Evolutionary conservation across 2,797 vertebrate species (phyloP), one percentile per base, ranked within the genome.

Genomic region (Acrocephalus scirpaceus): DNA sequence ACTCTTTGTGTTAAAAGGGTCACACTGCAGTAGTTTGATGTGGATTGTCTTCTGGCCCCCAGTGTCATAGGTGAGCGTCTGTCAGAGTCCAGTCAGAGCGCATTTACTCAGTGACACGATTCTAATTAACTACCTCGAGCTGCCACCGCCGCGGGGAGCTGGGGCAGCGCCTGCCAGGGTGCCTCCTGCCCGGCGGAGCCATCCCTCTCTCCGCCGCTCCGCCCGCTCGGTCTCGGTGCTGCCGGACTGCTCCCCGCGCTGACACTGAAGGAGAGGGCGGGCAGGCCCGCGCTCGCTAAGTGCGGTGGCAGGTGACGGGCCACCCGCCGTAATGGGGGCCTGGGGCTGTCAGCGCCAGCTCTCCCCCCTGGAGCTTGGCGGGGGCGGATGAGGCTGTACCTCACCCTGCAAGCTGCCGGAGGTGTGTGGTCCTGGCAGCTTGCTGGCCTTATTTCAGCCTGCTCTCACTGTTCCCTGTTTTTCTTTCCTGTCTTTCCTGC

Each of bases 41-140:
- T 98, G 98, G 98, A 99, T 99, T 99, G 98, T 99, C 98, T 98
- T 97, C 96, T 97, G 98, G 98, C 98, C 98, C 98, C 98, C 82
- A 50, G 94, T 98, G 98, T 98, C 97, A 98, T 98, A 98, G 98
- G 98, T 98, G 91, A 98, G 98, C 98, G 97, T 98, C 99, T 99
- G 99, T 99, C 99, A 99, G 98, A 98, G 98, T 98, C 98, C 98
- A 99, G 99, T 99, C 99, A 99, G 99, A 98, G 99, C 98, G 98
- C 98, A 99, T 99, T 99, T 99, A 99, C 98, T 99, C 98, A 99
- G 99, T 99, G 99, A 99, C 99, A 99, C 99, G 98, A 99, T 99
- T 99, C 99, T 99, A 99, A 99, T 99, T 99, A 99, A 99, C 99
- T 99, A 97, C 98, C 98, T 97, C 98, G 97, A 98, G 98, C 98